Evolutionary conservation across 2,113 vertebrate genomes (phyloP), one percentile per base, ranked within the genome.

Genomic region (Oncorhynchus nerka): DNA sequence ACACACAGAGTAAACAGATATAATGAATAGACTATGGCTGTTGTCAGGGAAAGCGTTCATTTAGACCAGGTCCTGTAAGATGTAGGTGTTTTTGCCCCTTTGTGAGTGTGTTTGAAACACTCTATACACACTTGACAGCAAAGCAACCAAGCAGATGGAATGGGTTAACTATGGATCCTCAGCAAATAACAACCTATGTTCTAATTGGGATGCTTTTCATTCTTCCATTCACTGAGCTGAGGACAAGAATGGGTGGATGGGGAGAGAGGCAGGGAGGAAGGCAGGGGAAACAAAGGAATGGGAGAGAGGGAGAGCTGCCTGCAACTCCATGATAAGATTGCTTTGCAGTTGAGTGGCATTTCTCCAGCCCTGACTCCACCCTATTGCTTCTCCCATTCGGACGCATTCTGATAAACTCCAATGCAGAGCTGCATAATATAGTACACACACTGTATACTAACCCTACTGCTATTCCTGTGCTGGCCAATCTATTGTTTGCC

Each of bases 301-400:
- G 39, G 39, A 83, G 49, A 72, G 57, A 57, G 59, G 34, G 67
- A 86, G 76, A 78, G 66, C 80, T 79, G 86, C 83, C 90, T 91
- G 85, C 81, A 86, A 82, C 79, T 83, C 79, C 79, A 79, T 82
- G 88, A 92, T 91, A 92, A 92, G 88, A 90, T 90, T 90, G 79
- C 83, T 77, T 82, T 61, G 70, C 80, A 84, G 80, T 74, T 88
- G 80, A 91, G 75, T 89, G 89, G 82, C 75, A 68, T 90, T 88
- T 88, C 84, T 77, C 75, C 83, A 79, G 79, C 73, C 74, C 75
- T 67, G 79, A 82, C 86, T 85, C 84, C 85, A 81, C 81, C 81
- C 76, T 73, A 64, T 75, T 79, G 70, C 80, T 32, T 79, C 85
- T 83, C 79, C 69, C 77, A 62, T 76, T 81, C 55, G 80, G 79